Evolutionary conservation across 2,113 vertebrate species (phyloP).

Genomic region (Pelecanoides urinatrix): DNA sequence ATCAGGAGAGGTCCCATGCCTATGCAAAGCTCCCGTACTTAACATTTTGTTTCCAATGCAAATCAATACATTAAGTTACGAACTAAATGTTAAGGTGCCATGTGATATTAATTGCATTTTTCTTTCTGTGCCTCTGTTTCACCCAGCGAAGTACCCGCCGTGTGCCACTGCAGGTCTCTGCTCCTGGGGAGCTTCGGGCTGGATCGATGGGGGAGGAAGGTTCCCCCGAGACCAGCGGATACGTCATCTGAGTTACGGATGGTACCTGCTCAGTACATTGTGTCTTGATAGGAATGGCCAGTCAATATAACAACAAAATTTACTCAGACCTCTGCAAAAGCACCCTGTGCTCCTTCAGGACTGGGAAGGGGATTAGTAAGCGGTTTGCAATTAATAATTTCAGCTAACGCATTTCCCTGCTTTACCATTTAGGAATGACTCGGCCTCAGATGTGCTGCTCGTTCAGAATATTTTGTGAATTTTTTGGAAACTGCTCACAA

Average conservation of each 20-base stretch:
- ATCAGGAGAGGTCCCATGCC: conserved; percentile 2
- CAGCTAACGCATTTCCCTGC: background rate
- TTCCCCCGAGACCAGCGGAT: background rate
- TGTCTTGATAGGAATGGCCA: background rate
- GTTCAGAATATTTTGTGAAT: background rate
- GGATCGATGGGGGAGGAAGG: rapidly evolving
- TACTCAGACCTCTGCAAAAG: background rate
- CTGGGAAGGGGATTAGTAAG: background rate
- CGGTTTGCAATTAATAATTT: background rate
- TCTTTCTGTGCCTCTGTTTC: background rate
- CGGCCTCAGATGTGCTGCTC: background rate
- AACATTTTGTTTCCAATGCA: conserved; percentile 32
- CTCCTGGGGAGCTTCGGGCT: background rate
- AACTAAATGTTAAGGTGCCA: background rate
- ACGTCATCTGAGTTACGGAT: rapidly evolving
- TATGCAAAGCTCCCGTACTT: conserved; percentile 28
- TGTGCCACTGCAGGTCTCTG: background rate
- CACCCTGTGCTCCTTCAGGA: background rate
- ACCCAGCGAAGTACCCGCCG: rapidly evolving
- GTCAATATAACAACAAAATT: background rate
- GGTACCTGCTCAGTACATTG: rapidly evolving
- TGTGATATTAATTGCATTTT: background rate
- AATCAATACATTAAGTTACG: background rate
- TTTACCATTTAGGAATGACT: background rate
- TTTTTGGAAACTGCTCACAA: background rate